Conservation (phyloP, 2,797 vertebrate species). For the Danio kyathit region DNA sequence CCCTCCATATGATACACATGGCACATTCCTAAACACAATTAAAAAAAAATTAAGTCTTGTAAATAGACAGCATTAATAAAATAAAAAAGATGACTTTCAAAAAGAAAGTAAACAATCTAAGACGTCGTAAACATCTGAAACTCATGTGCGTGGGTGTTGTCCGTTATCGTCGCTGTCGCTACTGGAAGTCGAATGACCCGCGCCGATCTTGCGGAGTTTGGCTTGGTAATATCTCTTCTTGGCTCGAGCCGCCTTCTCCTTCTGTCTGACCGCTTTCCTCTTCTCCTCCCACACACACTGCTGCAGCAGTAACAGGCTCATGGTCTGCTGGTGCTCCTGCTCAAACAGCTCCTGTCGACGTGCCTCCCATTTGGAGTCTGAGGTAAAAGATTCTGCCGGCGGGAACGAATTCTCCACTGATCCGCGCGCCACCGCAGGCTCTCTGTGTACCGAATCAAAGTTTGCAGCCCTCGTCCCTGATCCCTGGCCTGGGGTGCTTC, state of each 20-base stretch:
- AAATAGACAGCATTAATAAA: slow-evolving; percentile 50
- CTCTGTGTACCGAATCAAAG: slow-evolving; percentile 43
- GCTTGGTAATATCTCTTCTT: slow-evolving; percentile 81
- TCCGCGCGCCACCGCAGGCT: slow-evolving; percentile 29
- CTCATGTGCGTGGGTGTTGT: slow-evolving; percentile 32
- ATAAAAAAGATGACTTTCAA: slow-evolving; percentile 42
- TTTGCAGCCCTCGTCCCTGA: slow-evolving; percentile 34
- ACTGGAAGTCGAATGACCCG: slow-evolving; percentile 68
- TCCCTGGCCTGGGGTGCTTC: slow-evolving; percentile 37
- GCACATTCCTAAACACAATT: slow-evolving; percentile 42
- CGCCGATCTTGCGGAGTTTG: slow-evolving; percentile 76
- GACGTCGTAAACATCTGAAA: slow-evolving; percentile 34
- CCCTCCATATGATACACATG: slow-evolving; percentile 30
- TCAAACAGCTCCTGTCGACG: slow-evolving; percentile 64
- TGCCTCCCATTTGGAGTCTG: slow-evolving; percentile 43
- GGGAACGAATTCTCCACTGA: slow-evolving; percentile 46
- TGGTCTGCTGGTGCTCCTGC: slow-evolving; percentile 79
- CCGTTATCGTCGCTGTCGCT: slow-evolving; percentile 72
- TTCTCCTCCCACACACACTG: slow-evolving; percentile 80
- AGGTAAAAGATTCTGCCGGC: slow-evolving; percentile 27
- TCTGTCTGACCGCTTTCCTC: slow-evolving; percentile 73
- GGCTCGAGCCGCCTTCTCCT: slow-evolving; percentile 78
- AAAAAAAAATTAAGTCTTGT: slow-evolving; percentile 43
- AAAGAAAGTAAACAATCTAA: slow-evolving; percentile 42
- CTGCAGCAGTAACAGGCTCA: slow-evolving; percentile 79